Evolutionary conservation across 2,113 vertebrate genomes (phyloP).

Genomic region (Sporophila hypoxantha): DNA sequence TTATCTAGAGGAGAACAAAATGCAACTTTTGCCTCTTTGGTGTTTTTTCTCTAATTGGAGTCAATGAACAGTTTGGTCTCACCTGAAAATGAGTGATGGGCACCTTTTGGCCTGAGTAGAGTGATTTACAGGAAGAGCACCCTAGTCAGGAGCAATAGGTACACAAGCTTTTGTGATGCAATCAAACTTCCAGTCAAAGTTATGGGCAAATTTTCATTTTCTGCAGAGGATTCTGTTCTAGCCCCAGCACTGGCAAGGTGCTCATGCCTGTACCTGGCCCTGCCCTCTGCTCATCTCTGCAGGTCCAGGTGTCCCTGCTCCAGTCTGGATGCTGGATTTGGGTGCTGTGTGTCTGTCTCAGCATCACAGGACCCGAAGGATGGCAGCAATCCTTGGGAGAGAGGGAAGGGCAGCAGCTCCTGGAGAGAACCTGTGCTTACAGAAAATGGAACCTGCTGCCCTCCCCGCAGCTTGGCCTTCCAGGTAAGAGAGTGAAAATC

Average conservation of each 20-base stretch:
- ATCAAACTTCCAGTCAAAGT: background rate
- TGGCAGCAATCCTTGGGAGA: background rate
- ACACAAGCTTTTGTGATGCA: background rate
- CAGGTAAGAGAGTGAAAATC: background rate
- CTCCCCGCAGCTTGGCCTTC: background rate
- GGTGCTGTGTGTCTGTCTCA: rapidly evolving
- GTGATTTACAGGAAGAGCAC: too few species aligned
- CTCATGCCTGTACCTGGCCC: rapidly evolving
- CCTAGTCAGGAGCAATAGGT: background rate
- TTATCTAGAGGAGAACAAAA: background rate
- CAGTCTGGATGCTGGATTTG: background rate
- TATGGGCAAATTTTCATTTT: background rate
- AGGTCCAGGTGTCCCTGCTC: background rate
- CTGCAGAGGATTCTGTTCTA: rapidly evolving
- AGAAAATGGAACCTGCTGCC: too few species aligned
- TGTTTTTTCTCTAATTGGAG: background rate
- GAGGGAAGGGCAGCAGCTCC: background rate
- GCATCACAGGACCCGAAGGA: rapidly evolving
- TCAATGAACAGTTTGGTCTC: background rate
- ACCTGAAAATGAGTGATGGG: background rate
- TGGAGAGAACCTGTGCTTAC: background rate
- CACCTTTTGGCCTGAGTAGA: background rate
- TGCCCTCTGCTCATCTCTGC: background rate
- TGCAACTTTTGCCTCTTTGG: background rate
- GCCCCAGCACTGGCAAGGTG: rapidly evolving